Evolutionary conservation across 1,140 invertebrate species (phyloP), one percentile per base, ranked within the genome.

Genomic region (Hyles euphorbiae): DNA sequence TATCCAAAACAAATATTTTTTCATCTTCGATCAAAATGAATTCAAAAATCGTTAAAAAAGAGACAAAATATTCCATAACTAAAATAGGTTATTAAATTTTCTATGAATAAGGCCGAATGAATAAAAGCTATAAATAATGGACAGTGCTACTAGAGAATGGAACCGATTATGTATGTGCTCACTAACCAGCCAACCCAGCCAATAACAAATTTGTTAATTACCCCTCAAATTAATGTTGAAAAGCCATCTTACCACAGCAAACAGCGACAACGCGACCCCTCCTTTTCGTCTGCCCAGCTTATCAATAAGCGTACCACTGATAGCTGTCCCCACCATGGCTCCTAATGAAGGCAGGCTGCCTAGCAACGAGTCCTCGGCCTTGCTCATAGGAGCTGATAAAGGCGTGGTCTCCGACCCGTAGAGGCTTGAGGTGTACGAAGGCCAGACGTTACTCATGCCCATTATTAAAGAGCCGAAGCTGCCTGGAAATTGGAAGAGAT

Each of bases 251-350:
- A 92, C 93, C 4, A 91, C 61, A 68, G 89, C 90, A 9, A 90
- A 89, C 5, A 92, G 34, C 1, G 83, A 76, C 6, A 89, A 71
- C 1, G 87, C 50, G n/a, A 90, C 67, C 11, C 92, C 86, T 1
- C 90, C 89, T 32, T 65, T 74, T 75, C 91, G 92, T 44, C 93
- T 76, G 5, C 93, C 93, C 53, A 92, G 73, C 40, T 79, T 86
- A 67, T 94, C 90, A 1, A 92, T 89, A 1, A 90, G 51, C 40
- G 80, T 78, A 3, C 91, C 85, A 36, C 82, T 76, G 3, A 88
- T 74, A 0, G 83, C 69, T 0, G 88, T 87, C 2, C 89, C 84
- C 2, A 86, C 3, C 58, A 90, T 76, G 0, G 90, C 90, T 0
- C 90, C 90, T n/a, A 91, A 63, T 4, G 86, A 78, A 2, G 89